Percentiles rank a stretch among this genome's conserved stretches.
Evolutionary conservation across 2,797 vertebrate genomes (phyloP).

Genomic region (Chiroxiphia lanceolata): DNA sequence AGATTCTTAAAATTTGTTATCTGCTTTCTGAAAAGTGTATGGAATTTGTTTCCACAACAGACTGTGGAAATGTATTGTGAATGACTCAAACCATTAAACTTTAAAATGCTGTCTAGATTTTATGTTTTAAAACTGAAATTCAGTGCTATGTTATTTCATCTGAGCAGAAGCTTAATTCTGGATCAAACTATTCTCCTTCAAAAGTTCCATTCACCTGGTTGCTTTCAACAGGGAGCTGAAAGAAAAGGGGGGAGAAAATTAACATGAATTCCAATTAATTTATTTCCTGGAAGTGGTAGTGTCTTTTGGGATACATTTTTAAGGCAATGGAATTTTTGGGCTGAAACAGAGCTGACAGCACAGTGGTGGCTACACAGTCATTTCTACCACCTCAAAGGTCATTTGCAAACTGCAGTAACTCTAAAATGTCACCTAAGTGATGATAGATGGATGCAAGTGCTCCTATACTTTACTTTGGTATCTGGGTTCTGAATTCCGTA

Average conservation of each 20-base stretch:
- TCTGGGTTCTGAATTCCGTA: neutral
- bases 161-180: neutral
- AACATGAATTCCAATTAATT: neutral
- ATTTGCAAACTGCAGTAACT: neutral
- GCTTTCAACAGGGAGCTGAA: neutral
- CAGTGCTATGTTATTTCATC: neutral
- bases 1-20: neutral
- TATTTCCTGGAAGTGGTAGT: neutral
- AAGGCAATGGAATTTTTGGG: neutral
- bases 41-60: neutral
- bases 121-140: neutral
- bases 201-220: neutral
- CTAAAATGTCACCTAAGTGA: constrained; percentile 15
- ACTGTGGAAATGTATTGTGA: neutral
- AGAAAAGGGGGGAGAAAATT: neutral
- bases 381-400: constrained; percentile 15
- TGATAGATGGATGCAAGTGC: neutral
- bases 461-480: neutral
- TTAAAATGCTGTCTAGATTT: neutral
- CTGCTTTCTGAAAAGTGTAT: neutral
- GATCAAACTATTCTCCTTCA: neutral
- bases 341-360: neutral
- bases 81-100: neutral
- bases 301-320: neutral
- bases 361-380: neutral